These are phyloP conservation scores for Atopsyche davidsoni DNA, from an alignment of 1,140 invertebrate genomes.

Conservation along the genomic window DNA sequence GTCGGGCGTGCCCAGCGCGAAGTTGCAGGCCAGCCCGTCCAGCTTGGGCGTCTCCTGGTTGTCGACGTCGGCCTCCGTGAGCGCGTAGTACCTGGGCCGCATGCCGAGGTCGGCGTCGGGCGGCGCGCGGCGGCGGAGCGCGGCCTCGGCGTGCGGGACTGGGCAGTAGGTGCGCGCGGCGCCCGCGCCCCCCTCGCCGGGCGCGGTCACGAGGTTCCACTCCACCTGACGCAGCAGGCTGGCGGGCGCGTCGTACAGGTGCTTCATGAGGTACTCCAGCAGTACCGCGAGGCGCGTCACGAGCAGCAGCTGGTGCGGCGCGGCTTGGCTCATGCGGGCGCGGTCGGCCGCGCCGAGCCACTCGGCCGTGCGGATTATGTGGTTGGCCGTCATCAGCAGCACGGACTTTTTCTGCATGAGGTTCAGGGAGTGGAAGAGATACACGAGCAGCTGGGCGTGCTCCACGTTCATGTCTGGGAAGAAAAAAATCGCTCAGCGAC, in stretches of 20 bases:
- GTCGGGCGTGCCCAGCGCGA: conserved; percentile 83
- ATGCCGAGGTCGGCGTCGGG: conserved; percentile 65
- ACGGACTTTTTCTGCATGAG: conserved; percentile 96
- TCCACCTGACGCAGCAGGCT: conserved; percentile 73
- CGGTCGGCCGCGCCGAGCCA: conserved; percentile 71
- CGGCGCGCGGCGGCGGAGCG: conserved; percentile 62
- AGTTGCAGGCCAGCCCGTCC: conserved; percentile 91
- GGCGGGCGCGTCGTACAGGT: conserved; percentile 84
- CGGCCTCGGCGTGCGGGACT: conserved; percentile 75
- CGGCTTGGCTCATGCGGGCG: conserved; percentile 35
- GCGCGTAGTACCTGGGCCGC: conserved; percentile 80
- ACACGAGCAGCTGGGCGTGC: conserved; percentile 87
- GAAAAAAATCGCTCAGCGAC: conserved; percentile 28
- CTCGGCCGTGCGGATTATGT: conserved; percentile 76
- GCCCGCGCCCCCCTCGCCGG: conserved; percentile 36
- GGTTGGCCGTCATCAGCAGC: conserved; percentile 66
- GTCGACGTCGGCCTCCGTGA: conserved; percentile 69
- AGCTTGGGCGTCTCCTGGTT: conserved; percentile 68
- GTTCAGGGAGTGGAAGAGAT: conserved; percentile 89
- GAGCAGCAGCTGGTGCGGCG: conserved; percentile 65
- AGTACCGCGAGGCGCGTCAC: conserved; percentile 78
- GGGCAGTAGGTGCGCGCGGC: conserved; percentile 61
- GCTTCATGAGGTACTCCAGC: conserved; percentile 93
- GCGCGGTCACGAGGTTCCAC: conserved; percentile 73
- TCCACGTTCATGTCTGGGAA: conserved; percentile 88